Percentiles rank a stretch among this genome's conserved stretches.
phyloP scores from a whole-genome alignment of 1,140 invertebrate genomes.

The Brevipalpus yothersi region DNA sequence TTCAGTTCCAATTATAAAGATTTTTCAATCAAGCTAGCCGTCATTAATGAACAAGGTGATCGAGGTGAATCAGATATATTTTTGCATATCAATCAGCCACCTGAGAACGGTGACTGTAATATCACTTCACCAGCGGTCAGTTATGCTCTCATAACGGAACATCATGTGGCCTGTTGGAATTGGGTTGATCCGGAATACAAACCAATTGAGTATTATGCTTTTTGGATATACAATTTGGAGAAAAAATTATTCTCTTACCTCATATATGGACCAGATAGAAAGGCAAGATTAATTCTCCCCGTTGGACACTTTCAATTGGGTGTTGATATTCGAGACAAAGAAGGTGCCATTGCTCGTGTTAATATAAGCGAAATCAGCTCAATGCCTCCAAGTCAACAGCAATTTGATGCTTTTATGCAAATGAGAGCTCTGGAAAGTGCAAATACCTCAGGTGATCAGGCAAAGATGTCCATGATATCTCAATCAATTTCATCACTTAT shows the following conservation, averaged over 20 bases:
- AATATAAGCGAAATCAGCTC: conserved; percentile 13
- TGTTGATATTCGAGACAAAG: conserved; percentile 16
- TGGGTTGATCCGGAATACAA: conserved; percentile 17
- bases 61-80: conserved; percentile 16
- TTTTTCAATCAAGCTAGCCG: conserved; percentile 15
- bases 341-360: conserved; percentile 13
- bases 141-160: conserved; percentile 15
- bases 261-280: conserved; percentile 13
- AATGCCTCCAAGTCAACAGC: conserved; percentile 12
- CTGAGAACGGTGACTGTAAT: conserved; percentile 14
- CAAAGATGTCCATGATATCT: conserved; percentile 15
- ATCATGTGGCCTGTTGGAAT: conserved; percentile 12
- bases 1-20: conserved; percentile 16
- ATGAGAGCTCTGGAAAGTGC: conserved; percentile 13
- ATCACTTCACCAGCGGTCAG: conserved; percentile 8
- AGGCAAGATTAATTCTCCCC: conserved; percentile 12
- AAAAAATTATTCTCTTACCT: conserved; percentile 12
- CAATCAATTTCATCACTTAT: conserved; percentile 15
- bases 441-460: conserved; percentile 15
- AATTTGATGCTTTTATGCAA: conserved; percentile 14
- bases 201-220: conserved; percentile 15
- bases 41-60: conserved; percentile 13
- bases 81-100: conserved; percentile 18
- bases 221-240: conserved; percentile 13
- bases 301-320: conserved; percentile 14